Percentiles rank a stretch among this genome's conserved stretches.
phyloP scores from a whole-genome alignment of 2,888 invertebrate species.

The Sinotaia quadrata region DNA sequence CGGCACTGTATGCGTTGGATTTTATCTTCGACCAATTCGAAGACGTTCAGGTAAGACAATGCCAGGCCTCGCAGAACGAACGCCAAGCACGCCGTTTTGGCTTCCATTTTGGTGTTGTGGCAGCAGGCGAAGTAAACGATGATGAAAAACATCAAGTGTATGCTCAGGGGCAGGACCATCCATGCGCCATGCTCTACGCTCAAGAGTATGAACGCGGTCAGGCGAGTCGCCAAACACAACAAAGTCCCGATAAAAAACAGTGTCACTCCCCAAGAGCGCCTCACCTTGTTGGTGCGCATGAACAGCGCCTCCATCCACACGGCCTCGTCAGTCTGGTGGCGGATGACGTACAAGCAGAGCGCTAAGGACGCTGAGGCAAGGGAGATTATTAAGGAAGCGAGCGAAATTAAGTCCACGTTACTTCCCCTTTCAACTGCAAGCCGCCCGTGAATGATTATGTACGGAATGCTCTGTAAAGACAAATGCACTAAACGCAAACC shows the following conservation, averaged over 20 bases:
- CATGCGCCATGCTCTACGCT: conserved; percentile 22
- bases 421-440: neutral
- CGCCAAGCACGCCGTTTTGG: neutral
- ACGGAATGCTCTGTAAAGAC: conserved; percentile 51
- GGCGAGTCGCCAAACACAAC: conserved; percentile 22
- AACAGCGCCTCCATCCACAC: neutral
- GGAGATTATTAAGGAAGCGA: conserved; percentile 30
- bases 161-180: conserved; percentile 19
- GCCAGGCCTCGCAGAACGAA: neutral
- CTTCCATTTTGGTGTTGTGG: neutral
- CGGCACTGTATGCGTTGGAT: conserved; percentile 49
- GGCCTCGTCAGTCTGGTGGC: conserved; percentile 20
- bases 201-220: conserved; percentile 30
- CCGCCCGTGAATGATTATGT: conserved; percentile 28
- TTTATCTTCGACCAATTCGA: conserved; percentile 25
- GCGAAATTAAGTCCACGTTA: neutral
- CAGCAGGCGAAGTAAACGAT: conserved; percentile 7
- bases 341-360: conserved; percentile 29
- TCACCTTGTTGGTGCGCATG: neutral
- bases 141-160: conserved; percentile 30
- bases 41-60: conserved; percentile 26
- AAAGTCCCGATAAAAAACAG: conserved; percentile 25
- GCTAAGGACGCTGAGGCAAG: conserved; percentile 29
- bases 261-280: conserved; percentile 3
- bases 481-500: conserved; percentile 51